phyloP scores from a whole-genome alignment of 2,888 invertebrate species.

The Mesoligia furuncula region DNA sequence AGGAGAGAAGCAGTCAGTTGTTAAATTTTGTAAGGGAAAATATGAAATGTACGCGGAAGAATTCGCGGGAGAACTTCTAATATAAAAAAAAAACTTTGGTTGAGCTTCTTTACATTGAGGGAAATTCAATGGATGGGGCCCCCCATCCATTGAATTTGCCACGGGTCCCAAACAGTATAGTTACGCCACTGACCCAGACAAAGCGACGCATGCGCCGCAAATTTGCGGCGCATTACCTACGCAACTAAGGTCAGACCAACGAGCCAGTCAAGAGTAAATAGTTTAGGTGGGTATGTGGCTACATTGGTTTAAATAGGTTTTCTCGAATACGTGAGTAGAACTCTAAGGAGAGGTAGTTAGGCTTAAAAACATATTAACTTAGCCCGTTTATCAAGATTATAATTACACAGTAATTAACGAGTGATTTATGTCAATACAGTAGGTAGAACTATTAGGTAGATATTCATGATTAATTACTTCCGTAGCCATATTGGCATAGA shows the following conservation, averaged over 20 bases:
- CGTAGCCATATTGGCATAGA: neutral
- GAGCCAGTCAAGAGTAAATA: neutral
- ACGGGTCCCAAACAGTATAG: too few relatives aligned
- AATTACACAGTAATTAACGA: slow-evolving; percentile 9
- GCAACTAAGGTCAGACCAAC: neutral
- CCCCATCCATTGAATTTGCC: too few relatives aligned
- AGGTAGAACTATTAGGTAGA: neutral
- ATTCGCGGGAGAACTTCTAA: too few relatives aligned
- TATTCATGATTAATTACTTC: neutral
- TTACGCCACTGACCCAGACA: too few relatives aligned
- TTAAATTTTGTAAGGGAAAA: too few relatives aligned
- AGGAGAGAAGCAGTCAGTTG: too few relatives aligned
- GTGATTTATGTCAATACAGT: neutral
- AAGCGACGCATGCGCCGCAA: too few relatives aligned
- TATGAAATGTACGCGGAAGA: too few relatives aligned
- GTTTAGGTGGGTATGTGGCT: neutral
- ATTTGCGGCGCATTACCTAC: too few relatives aligned
- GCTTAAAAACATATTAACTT: slow-evolving; percentile 2
- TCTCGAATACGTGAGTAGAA: neutral
- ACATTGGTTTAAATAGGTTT: neutral
- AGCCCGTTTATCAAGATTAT: neutral
- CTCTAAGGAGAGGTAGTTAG: neutral
- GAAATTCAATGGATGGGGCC: too few relatives aligned
- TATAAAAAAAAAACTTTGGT: too few relatives aligned
- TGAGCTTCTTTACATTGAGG: too few relatives aligned